Percentiles rank a stretch among this genome's conserved stretches.
These are phyloP conservation scores for Chaetodon trifasciatus DNA, from an alignment of 2,797 vertebrate species.

Conservation along the genomic window DNA sequence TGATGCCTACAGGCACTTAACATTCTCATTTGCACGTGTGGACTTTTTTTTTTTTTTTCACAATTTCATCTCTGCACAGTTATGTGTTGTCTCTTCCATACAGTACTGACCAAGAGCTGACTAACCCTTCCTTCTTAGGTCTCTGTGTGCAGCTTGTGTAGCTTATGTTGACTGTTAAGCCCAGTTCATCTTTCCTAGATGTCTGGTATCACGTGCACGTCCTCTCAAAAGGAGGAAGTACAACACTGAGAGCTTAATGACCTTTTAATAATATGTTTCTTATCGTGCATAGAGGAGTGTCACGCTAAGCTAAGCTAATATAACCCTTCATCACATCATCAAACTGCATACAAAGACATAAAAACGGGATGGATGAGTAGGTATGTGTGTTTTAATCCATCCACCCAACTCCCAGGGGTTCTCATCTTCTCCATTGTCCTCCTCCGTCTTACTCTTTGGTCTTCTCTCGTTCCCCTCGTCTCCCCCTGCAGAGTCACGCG, in stretches of 20 bases:
- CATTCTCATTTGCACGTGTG: slow-evolving; percentile 39
- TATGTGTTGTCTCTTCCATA: background rate
- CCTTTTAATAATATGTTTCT: too few relatives aligned
- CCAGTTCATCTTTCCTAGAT: background rate
- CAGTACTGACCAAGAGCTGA: background rate
- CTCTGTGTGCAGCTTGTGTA: background rate
- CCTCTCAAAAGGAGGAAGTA: background rate
- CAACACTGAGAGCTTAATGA: too few relatives aligned
- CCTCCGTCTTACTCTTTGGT: background rate
- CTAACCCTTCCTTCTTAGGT: background rate
- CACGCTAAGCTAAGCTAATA: too few relatives aligned
- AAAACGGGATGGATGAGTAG: background rate
- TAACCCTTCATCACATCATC: background rate
- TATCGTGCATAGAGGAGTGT: too few relatives aligned
- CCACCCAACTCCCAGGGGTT: background rate
- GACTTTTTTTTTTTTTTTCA: background rate
- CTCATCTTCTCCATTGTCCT: background rate
- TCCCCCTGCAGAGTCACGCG: slow-evolving; percentile 88
- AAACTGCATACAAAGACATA: background rate
- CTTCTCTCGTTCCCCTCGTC: background rate
- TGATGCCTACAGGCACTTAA: slow-evolving; percentile 28
- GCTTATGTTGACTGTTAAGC: background rate
- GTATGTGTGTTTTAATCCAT: background rate
- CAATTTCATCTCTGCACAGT: slow-evolving; percentile 12
- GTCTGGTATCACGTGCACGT: background rate